Conservation (phyloP, 2,888 invertebrate species). For the Pterostichus niger region DNA sequence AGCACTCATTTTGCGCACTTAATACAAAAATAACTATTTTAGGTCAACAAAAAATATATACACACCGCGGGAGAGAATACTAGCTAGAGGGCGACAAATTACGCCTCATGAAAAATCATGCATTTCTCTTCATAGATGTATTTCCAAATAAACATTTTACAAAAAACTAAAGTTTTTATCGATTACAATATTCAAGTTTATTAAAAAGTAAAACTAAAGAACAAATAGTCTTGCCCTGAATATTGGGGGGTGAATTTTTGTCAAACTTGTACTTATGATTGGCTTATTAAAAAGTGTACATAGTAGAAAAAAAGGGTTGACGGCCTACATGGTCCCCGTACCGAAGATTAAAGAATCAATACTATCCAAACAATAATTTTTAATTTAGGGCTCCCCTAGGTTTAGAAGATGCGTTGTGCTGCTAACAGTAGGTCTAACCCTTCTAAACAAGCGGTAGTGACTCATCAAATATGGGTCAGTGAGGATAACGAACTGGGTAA, state of each 20-base stretch:
- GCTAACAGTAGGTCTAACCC: slow-evolving; percentile 32
- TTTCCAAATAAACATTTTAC: no score
- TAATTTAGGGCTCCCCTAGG: slow-evolving; percentile 61
- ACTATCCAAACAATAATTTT: slow-evolving; percentile 61
- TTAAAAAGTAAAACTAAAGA: no score
- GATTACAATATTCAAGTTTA: no score
- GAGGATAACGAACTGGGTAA: background rate
- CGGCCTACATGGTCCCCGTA: slow-evolving; percentile 10
- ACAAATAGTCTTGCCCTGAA: no score
- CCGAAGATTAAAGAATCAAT: slow-evolving; percentile 60
- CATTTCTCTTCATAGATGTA: no score
- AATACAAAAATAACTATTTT: no score
- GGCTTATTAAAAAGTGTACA: slow-evolving; percentile 41
- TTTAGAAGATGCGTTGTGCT: slow-evolving; percentile 22
- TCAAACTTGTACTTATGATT: slow-evolving; percentile 51
- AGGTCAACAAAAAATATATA: no score
- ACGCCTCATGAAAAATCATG: no score
- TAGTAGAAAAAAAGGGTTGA: slow-evolving; percentile 27
- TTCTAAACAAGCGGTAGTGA: slow-evolving; percentile 43
- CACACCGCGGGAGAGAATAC: no score
- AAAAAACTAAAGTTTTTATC: no score
- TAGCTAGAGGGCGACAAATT: no score
- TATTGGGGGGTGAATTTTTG: background rate
- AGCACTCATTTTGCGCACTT: no score
- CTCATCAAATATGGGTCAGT: slow-evolving; percentile 65